Evolutionary conservation across 2,113 vertebrate species (phyloP).

Genomic region (Sapajus apella): DNA sequence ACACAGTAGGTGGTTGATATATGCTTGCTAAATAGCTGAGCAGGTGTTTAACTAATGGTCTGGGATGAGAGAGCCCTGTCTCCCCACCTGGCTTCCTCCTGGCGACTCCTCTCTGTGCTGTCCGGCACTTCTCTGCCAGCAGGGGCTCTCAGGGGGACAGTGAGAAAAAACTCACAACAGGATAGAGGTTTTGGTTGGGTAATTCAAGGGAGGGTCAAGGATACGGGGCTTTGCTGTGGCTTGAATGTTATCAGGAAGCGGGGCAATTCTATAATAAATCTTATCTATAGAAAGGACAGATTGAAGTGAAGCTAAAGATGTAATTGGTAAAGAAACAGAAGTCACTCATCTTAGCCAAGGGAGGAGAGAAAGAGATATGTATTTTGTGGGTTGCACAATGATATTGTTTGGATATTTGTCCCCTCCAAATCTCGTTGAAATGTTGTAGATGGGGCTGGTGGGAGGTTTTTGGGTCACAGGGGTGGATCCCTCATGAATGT

Average conservation of each 20-base stretch:
- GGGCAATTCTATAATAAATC: not conserved
- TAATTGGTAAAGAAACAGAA: not conserved
- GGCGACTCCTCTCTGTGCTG: not conserved
- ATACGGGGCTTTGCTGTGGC: not conserved
- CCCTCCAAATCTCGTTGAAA: too few relatives aligned
- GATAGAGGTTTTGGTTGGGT: not conserved
- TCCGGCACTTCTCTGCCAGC: not conserved
- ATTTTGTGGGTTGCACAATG: too few relatives aligned
- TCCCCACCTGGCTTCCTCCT: not conserved
- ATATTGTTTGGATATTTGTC: too few relatives aligned
- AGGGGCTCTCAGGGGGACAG: not conserved
- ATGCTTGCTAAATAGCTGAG: not conserved
- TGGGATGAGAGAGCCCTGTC: not conserved
- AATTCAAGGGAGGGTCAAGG: not conserved
- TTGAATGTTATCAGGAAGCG: not conserved
- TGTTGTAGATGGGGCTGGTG: too few relatives aligned
- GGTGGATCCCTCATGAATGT: too few relatives aligned
- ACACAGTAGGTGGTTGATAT: not conserved
- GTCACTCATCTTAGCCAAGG: not conserved
- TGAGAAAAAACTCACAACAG: not conserved
- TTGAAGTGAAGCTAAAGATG: not conserved
- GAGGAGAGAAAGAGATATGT: not conserved
- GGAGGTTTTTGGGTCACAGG: too few relatives aligned
- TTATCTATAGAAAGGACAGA: not conserved
- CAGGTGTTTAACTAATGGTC: not conserved